Percentiles rank a stretch among this genome's conserved stretches.
Conservation (phyloP, 2,888 invertebrate genomes). For the Torymus tubicola region DNA sequence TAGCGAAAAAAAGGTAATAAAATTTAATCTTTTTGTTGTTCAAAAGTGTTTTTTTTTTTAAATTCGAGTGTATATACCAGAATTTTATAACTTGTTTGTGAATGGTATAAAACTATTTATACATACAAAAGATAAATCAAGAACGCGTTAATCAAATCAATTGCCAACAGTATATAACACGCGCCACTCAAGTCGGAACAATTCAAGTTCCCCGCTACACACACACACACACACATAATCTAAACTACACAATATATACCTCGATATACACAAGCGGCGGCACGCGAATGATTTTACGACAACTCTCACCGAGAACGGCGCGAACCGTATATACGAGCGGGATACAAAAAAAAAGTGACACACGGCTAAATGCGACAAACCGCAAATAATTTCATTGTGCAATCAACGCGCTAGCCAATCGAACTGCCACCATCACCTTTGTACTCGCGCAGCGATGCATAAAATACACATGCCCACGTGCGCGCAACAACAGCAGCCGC, state of each 20-base stretch:
- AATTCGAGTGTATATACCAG: not conserved
- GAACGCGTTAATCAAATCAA: conserved; percentile 1
- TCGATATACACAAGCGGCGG: too few relatives aligned
- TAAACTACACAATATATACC: too few relatives aligned
- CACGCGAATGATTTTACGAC: too few relatives aligned
- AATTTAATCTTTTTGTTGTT: too few relatives aligned
- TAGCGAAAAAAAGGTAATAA: too few relatives aligned
- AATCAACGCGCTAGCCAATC: not conserved
- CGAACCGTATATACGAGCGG: not conserved
- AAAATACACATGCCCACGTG: not conserved
- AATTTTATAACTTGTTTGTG: not conserved
- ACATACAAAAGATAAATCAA: not conserved
- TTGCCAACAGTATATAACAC: not conserved
- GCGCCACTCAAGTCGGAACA: too few relatives aligned
- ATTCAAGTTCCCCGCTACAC: too few relatives aligned
- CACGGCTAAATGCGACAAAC: not conserved
- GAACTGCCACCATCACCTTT: not conserved
- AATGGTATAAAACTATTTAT: not conserved
- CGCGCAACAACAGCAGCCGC: too few relatives aligned
- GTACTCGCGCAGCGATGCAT: conserved; percentile 7
- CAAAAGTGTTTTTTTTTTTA: not conserved
- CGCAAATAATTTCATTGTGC: not conserved
- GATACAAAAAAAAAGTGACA: not conserved
- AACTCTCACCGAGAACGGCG: not conserved
- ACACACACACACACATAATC: too few relatives aligned